Base-by-base conservation (phyloP, 2,797 vertebrate species). In the Agapornis canus region DNA sequence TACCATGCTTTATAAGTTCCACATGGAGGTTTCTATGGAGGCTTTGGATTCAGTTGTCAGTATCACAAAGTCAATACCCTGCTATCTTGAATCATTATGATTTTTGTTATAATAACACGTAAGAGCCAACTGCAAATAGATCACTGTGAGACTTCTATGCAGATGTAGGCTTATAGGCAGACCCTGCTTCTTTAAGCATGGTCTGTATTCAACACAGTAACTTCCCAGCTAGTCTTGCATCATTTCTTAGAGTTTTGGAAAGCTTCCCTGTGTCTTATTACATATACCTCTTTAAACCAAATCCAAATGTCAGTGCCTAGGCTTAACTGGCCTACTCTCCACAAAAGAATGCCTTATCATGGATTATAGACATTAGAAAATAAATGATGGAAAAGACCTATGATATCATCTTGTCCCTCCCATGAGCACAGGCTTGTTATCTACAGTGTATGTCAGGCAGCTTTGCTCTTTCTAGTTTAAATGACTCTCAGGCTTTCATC, bases 341-440 rank as follows among this genome's bases (percentile, higher is more conserved):
- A 85, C 32, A 64, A 35, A 93, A 91, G 18, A 56, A 91, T 68
- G 51, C 21, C 94, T 94, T 94, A 95, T 89, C 69, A 78, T 21
- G 59, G 57, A 91, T 79, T 82, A 89, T 25, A 72, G 73, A 51
- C 42, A 26, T 61, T 69, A 88, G 49, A 92, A 89, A 89, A 93
- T 69, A 88, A 84, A 83, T 77, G 0, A 69, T 49, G n/a, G 42
- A 66, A 87, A 83, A 83, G 39, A 83, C 27, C 12, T 75, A 31
- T 75, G 57, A 79, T 76, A 90, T 31, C 78, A 82, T 86, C 51
- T 89, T 82, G 49, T 78, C 25, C 81, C 56, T 89, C 59, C 27
- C 31, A 52, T 37, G 35, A 90, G 39, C 21, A 56, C 14, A 81
- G 37, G 40, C 29, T 31, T 77, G 37, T 37, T 96, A 63, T 52